These are phyloP conservation scores for Oryzias sinensis DNA, from an alignment of 2,797 vertebrate genomes.

Conservation along the genomic window DNA sequence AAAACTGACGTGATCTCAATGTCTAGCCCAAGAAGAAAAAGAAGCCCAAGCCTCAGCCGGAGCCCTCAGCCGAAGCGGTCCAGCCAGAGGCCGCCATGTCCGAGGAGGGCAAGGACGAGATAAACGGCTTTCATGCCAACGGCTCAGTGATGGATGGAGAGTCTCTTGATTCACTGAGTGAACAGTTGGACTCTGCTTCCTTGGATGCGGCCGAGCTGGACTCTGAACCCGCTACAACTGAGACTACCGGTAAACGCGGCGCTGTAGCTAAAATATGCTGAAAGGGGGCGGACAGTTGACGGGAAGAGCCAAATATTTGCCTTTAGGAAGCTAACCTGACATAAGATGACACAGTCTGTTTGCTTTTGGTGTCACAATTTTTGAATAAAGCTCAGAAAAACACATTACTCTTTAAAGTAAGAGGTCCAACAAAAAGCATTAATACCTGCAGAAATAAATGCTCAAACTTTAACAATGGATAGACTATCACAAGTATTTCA, in stretches of 20 bases:
- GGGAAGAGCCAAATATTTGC: background rate
- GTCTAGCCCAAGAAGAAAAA: constrained; percentile 89
- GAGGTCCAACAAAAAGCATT: too few relatives aligned
- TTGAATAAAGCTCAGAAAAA: background rate
- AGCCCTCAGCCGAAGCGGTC: constrained; percentile 56
- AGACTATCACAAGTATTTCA: too few relatives aligned
- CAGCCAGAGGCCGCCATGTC: constrained; percentile 60
- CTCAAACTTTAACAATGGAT: too few relatives aligned
- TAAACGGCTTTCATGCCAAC: constrained; percentile 92
- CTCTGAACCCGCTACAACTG: constrained; percentile 76
- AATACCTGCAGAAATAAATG: too few relatives aligned
- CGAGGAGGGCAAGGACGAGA: constrained; percentile 71
- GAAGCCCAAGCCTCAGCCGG: constrained; percentile 85
- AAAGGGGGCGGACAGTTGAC: background rate
- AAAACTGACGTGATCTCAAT: background rate
- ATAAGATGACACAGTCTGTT: background rate
- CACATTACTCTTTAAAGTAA: background rate
- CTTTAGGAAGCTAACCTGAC: background rate
- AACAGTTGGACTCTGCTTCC: constrained; percentile 89
- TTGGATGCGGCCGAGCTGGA: constrained; percentile 87
- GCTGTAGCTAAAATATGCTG: background rate
- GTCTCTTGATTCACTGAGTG: constrained; percentile 91
- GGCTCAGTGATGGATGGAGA: constrained; percentile 85
- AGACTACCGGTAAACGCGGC: constrained; percentile 65
- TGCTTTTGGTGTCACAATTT: background rate